Base-by-base conservation (phyloP, 2,888 invertebrate species). In the Tyria jacobaeae region DNA sequence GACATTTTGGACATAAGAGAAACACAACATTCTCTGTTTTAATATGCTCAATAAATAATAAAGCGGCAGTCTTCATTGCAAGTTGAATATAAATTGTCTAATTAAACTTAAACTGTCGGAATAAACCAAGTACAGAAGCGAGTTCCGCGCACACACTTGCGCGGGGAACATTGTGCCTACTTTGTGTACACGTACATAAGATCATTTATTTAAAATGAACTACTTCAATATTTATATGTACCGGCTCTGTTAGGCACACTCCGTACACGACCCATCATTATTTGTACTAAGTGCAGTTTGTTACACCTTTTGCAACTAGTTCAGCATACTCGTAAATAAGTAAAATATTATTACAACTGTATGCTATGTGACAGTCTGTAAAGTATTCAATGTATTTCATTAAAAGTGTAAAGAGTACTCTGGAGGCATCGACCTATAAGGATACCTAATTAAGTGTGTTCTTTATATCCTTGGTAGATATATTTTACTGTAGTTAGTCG, bases 11-110 rank as follows among this genome's bases (percentile, higher is more conserved):
- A 75, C 66, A 71, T 66, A 70, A 67, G 72, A 65, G 64, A 63
- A 72, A 84, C 84, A 81, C 70, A 79, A 75, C 78, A 75, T 79
- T 78, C 72, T 76, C 68, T 78, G 81, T 78, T 83, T 86, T 86
- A 86, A 86, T 88, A 75, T 66, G 60, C 66, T 71, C 75, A 71
- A 88, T 91, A 89, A 91, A 91, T 91, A 89, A 89, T 90, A 89
- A 82, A 90, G 85, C 84, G 75, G 83, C 87, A 83, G 87, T 87
- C 87, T 88, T 89, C 88, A 85, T 80, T 89, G 89, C 87, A 89
- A 90, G 87, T 90, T 88, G 91, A 91, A 90, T 91, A 89, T 89
- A 91, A 91, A 91, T 90, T 85, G 88, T 81, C 82, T 88, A 88
- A 91, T 91, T 91, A 91, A 91, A 87, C 81, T 88, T 89, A 89